Evolutionary conservation across 2,113 vertebrate species (phyloP).

Genomic region (Papio anubis): DNA sequence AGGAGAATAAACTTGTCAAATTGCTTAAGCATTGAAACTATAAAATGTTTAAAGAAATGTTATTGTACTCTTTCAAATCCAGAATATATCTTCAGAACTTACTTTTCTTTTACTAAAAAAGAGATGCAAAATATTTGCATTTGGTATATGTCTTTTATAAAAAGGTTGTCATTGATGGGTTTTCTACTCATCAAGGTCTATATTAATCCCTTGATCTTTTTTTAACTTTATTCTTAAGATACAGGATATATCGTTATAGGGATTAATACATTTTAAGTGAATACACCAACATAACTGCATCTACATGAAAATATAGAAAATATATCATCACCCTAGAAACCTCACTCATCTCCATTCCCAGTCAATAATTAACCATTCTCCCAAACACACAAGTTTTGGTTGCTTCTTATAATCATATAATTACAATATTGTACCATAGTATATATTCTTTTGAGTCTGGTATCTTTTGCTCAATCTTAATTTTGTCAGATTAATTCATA

Average conservation of each 20-base stretch:
- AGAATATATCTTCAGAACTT: background rate
- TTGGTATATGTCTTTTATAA: background rate
- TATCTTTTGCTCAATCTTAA: background rate
- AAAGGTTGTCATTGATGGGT: background rate
- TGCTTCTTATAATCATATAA: background rate
- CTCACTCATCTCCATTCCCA: background rate
- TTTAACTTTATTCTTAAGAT: background rate
- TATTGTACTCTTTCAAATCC: background rate
- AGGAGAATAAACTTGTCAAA: background rate
- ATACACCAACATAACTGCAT: background rate
- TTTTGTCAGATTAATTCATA: background rate
- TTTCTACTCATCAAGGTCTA: background rate
- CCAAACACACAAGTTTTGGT: background rate
- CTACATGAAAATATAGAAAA: background rate
- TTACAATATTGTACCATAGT: background rate
- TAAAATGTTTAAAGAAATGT: background rate
- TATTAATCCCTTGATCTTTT: background rate
- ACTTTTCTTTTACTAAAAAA: background rate
- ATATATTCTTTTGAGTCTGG: background rate
- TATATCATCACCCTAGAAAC: background rate
- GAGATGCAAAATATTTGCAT: background rate
- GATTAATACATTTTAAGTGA: background rate
- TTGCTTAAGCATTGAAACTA: background rate
- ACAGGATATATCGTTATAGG: background rate
- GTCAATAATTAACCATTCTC: background rate